Base-by-base conservation (phyloP, 2,113 vertebrate species). In the Sciurus niger region DNA sequence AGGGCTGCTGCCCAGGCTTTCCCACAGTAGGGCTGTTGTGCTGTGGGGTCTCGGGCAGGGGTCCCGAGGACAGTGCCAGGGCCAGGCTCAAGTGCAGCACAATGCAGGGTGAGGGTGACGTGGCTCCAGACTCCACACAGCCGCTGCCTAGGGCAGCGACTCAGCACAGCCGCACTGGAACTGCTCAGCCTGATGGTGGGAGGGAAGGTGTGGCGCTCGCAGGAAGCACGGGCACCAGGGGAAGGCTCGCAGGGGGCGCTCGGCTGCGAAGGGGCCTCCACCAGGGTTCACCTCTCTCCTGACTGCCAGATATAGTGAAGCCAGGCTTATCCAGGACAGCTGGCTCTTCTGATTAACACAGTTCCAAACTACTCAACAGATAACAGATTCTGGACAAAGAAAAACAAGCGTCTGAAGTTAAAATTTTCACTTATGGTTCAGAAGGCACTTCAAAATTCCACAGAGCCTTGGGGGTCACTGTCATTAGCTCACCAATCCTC, bases 401-500 rank as follows among this genome's bases (percentile, higher is more conserved):
- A 60, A 84, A 58, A 83, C 91, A 95, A 67, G 73, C 1, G 65
- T 96, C 96, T 96, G 51, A 77, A 96, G 92, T 88, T 93, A 87
- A 79, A 55, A 22, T 92, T 92, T 84, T 94, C 93, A 94, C 73
- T 89, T 79, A 87, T 72, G 89, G 94, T 90, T 97, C 96, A 93
- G 86, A 98, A 98, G 98, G 98, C 98, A 98, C 98, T 98, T 98
- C 97, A 90, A 96, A 93, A 88, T 94, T 89, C 93, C 58, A 63
- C 79, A 97, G 97, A 94, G 95, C 94, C 96, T 58, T 46, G 30
- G 72, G 60, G 90, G 90, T 55, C 92, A 43, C 77, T 74, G 76
- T 67, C n/a, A 30, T 7, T 30, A 40, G 89, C 63, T 37, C 89
- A 63, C 80, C 85, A 12, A 28, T 46, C 84, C 43, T 77, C 73